Evolutionary conservation across 92 coral and sea anemone genomes (phyloP).

Genomic region (Isaurus tuberculatus): DNA sequence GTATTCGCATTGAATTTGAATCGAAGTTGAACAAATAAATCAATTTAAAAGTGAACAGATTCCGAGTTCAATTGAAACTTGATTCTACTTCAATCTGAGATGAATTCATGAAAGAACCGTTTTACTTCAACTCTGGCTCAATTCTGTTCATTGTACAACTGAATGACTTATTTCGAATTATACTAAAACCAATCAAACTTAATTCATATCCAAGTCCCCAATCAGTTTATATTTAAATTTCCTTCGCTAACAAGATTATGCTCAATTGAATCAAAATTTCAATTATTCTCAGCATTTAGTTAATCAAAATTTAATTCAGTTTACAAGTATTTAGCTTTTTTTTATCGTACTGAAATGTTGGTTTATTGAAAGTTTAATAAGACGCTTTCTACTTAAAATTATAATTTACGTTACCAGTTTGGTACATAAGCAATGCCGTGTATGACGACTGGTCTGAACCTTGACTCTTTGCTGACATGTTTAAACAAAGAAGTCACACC

Average conservation of each 20-base stretch:
- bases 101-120: neutral
- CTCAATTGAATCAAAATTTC: conserved; percentile 1
- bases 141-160: neutral
- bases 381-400: neutral
- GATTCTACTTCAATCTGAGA: neutral
- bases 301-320: neutral
- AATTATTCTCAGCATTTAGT: neutral
- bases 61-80: neutral
- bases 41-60: neutral
- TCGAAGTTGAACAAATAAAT: neutral
- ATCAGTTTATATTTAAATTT: neutral
- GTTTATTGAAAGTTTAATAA: neutral
- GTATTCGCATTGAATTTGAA: neutral
- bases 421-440: neutral
- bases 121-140: neutral
- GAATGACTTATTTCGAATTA: neutral
- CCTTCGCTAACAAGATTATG: neutral
- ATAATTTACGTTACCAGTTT: neutral
- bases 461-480: neutral
- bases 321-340: neutral
- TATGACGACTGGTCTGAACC: neutral
- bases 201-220: neutral
- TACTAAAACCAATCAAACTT: neutral
- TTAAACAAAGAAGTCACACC: neutral
- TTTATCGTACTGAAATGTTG: neutral